phyloP scores from a whole-genome alignment of 2,113 vertebrate genomes.

The Clarias gariepinus region DNA sequence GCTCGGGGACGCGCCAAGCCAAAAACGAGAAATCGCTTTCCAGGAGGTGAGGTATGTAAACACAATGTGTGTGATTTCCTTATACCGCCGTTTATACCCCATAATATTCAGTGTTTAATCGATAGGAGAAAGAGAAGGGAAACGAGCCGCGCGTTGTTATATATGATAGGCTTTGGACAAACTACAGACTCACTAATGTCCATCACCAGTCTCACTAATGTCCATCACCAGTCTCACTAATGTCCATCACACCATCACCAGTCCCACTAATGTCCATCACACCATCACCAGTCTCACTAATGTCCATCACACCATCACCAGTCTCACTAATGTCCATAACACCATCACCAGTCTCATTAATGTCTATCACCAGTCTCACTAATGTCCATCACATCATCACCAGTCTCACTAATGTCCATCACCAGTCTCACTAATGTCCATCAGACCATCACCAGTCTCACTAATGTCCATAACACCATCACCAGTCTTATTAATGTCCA shows the following conservation, averaged over 20 bases:
- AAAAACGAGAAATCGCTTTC: neutral
- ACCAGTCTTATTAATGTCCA: neutral
- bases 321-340: neutral
- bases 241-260: neutral
- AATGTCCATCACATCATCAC: neutral
- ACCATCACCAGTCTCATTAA: neutral
- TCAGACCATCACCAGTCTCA: neutral
- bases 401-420: neutral
- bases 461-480: neutral
- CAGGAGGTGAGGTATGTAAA: constrained; percentile 32
- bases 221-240: neutral
- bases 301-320: neutral
- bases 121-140: neutral
- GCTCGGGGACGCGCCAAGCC: neutral
- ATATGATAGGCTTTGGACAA: neutral
- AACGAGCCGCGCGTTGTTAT: neutral
- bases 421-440: neutral
- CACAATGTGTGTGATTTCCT: neutral
- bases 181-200: neutral
- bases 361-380: neutral
- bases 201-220: neutral
- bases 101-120: neutral
- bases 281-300: neutral
- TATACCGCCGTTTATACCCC: neutral
- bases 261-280: neutral